Evolutionary conservation across 2,888 invertebrate species (phyloP), one percentile per base, ranked within the genome.

Genomic region (Xylophagus ater): DNA sequence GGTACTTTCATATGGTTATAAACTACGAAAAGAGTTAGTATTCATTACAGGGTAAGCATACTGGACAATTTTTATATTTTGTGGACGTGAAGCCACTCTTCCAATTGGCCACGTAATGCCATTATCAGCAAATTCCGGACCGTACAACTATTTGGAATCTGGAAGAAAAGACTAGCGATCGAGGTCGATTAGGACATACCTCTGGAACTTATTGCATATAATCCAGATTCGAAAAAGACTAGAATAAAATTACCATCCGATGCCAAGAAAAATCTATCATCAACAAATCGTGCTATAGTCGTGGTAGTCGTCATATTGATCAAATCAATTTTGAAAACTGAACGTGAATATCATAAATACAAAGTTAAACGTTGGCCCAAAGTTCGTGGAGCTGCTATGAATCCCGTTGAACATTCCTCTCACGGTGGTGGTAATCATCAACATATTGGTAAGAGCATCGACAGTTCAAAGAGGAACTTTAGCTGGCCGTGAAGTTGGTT

Each of bases 401-500:
- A 99, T 75, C 98, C 98, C 41, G 97, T 98, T 54, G 98, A 99
- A 71, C 98, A 98, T 97, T 98, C n/a, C n/a, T n/a, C 98, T 61
- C 97, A 98, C 60, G 98, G 98, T 76, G 98, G 98, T 89, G 98
- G 98, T 96, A 99, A 99, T 78, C 98, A 99, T 77, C 98, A 99
- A 76, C 98, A 99, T 68, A 99, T 99, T 73, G 98, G 98, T 81
- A 97, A 97, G 74, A n/a, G 97, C 98, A 39, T 98, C 97, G 12
- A 99, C 98, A 42, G 96, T 98, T 60, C 89, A 94, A 72, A 75
- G 98, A 75, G 96, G 96, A 66, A 93, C 97, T 54, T 89, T 93
- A 38, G 94, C 97, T 59, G 98, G 98, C 82, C 87, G 96, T 73
- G 99, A 98, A 80, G 93, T 99, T 59, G 98, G 98, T 94, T 90